A percentile compares a stretch with the other conserved stretches of the same genome.
Evolutionary conservation across 1,140 invertebrate genomes (phyloP).

Genomic region (Odontomachus brunneus): DNA sequence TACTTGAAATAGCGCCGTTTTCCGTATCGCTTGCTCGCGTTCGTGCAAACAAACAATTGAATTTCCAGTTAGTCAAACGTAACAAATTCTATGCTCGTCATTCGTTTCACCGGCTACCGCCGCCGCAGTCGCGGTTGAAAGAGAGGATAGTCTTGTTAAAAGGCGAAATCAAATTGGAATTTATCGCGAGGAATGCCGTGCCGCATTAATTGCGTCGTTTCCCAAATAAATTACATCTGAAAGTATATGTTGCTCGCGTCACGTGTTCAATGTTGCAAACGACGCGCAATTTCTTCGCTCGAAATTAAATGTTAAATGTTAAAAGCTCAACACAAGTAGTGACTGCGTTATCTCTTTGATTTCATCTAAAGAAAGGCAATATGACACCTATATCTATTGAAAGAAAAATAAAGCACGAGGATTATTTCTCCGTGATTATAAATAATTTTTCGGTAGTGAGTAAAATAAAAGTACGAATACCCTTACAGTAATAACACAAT

Average conservation of each 20-base stretch:
- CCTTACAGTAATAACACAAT: no score
- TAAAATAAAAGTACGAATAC: no score
- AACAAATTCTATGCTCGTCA: neutral
- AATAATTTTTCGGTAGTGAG: neutral
- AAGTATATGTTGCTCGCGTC: neutral
- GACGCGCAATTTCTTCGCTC: neutral
- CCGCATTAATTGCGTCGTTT: constrained; percentile 9
- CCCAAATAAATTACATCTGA: constrained; percentile 26
- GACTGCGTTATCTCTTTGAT: neutral
- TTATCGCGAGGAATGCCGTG: neutral
- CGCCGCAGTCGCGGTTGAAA: neutral
- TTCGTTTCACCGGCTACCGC: no score
- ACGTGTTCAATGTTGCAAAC: neutral
- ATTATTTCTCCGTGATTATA: constrained; percentile 7
- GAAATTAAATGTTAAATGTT: constrained; percentile 10
- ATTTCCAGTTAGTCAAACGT: neutral
- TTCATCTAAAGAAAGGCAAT: no score
- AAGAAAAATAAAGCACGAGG: neutral
- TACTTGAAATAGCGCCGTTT: constrained; percentile 7
- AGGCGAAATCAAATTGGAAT: constrained; percentile 19
- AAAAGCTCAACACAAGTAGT: neutral
- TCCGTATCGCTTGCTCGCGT: neutral
- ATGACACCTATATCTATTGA: neutral
- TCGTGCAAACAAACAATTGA: constrained; percentile 8
- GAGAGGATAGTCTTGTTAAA: constrained; percentile 5